phyloP scores from a whole-genome alignment of 2,797 vertebrate species.

The Euthynnus affinis region DNA sequence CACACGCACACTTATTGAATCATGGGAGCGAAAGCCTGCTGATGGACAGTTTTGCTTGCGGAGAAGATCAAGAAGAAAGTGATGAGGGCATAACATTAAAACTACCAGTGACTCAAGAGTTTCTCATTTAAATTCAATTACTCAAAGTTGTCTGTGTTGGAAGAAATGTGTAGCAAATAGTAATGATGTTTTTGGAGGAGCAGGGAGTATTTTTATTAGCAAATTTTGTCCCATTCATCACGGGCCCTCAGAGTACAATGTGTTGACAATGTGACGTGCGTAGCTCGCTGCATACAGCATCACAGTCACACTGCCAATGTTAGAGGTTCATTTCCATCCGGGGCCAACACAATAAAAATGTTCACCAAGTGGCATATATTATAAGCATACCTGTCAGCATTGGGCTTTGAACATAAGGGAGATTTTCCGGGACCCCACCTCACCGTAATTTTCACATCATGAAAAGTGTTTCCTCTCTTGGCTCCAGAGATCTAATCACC shows the following conservation, averaged over 20 bases:
- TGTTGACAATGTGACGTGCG: slow-evolving; percentile 36
- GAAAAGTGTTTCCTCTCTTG: no score
- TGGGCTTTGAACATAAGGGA: no score
- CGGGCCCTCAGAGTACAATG: slow-evolving; percentile 22
- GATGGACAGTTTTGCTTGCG: not conserved
- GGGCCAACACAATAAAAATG: slow-evolving; percentile 39
- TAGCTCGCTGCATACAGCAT: slow-evolving; percentile 14
- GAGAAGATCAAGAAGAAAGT: slow-evolving; percentile 20
- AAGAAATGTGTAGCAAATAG: slow-evolving; percentile 28
- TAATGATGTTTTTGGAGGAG: slow-evolving; percentile 26
- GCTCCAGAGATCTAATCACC: no score
- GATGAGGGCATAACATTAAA: slow-evolving; percentile 24
- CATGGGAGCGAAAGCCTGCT: slow-evolving; percentile 1
- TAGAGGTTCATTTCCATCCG: slow-evolving; percentile 29
- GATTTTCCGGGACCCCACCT: no score
- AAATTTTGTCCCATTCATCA: slow-evolving; percentile 36
- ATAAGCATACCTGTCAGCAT: slow-evolving; percentile 3
- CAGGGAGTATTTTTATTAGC: slow-evolving; percentile 23
- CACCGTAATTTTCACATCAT: no score
- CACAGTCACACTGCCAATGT: slow-evolving; percentile 32
- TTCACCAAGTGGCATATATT: not conserved
- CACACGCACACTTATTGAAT: not conserved
- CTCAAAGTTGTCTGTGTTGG: slow-evolving; percentile 2
- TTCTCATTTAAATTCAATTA: slow-evolving; percentile 24
- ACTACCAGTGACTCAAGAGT: not conserved